phyloP scores from a whole-genome alignment of 2,888 invertebrate genomes.

The Drosophila vallismaia region DNA sequence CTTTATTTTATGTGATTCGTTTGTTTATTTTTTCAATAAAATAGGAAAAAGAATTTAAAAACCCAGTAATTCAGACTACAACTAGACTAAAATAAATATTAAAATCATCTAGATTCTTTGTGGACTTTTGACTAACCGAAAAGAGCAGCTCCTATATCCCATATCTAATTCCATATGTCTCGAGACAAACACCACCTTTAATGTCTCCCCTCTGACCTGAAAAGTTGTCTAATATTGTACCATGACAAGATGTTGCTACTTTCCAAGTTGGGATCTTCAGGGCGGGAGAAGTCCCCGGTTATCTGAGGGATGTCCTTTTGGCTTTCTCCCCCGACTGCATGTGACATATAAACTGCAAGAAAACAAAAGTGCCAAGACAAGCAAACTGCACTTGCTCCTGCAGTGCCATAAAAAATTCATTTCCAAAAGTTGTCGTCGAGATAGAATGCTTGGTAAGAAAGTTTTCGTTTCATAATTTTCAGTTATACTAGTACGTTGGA shows the following conservation, averaged over 20 bases:
- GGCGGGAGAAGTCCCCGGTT: neutral
- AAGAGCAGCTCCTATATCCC: neutral
- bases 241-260: slow-evolving; percentile 35
- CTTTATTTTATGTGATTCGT: neutral
- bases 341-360: slow-evolving; percentile 53
- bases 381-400: slow-evolving; percentile 36
- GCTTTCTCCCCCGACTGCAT: slow-evolving; percentile 19
- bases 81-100: too few species aligned
- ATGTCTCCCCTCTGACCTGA: slow-evolving; percentile 6
- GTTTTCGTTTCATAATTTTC: slow-evolving; percentile 61
- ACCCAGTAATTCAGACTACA: too few species aligned
- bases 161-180: neutral
- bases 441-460: slow-evolving; percentile 36
- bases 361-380: slow-evolving; percentile 36
- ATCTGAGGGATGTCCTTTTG: slow-evolving; percentile 4
- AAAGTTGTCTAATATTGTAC: slow-evolving; percentile 27
- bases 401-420: slow-evolving; percentile 60
- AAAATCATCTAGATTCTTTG: too few species aligned
- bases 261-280: slow-evolving; percentile 1
- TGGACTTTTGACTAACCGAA: neutral
- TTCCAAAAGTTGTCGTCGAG: slow-evolving; percentile 49
- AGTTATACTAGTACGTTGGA: slow-evolving; percentile 23
- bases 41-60: neutral
- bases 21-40: neutral
- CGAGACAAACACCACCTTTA: slow-evolving; percentile 12